Evolutionary conservation across 2,797 vertebrate genomes (phyloP).

Genomic region (Sternarchorhynchus goeldii): DNA sequence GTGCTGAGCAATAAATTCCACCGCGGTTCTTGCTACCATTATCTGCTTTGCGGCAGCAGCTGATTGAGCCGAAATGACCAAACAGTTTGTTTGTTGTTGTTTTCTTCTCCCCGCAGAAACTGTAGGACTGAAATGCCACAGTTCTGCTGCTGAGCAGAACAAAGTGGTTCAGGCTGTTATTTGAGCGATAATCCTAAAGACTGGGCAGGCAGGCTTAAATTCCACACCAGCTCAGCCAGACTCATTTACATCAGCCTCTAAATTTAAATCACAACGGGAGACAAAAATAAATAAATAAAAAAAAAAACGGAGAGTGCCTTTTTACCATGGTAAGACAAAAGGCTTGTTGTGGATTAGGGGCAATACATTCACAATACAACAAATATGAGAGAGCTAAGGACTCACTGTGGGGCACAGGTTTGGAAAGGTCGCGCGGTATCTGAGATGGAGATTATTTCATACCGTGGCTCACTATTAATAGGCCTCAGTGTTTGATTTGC

Average conservation of each 20-base stretch:
- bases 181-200: slow-evolving; percentile 14
- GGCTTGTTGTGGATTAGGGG: slow-evolving; percentile 34
- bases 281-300: neutral
- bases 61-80: slow-evolving; percentile 30
- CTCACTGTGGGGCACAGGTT: neutral
- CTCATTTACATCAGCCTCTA: slow-evolving; percentile 1
- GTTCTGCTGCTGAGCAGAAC: slow-evolving; percentile 10
- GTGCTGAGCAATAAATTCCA: slow-evolving; percentile 35
- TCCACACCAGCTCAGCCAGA: slow-evolving; percentile 2
- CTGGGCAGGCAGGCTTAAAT: slow-evolving; percentile 19
- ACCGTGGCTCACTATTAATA: slow-evolving; percentile 3
- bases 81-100: slow-evolving; percentile 10
- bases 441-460: slow-evolving; percentile 3
- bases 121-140: neutral
- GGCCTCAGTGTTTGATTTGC: slow-evolving; percentile 17
- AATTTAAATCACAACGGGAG: neutral
- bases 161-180: slow-evolving; percentile 5
- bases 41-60: slow-evolving; percentile 32
- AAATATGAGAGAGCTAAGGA: neutral
- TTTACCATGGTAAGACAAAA: slow-evolving; percentile 12
- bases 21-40: slow-evolving; percentile 30
- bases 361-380: neutral
- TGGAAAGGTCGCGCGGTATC: slow-evolving; percentile 38
- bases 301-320: slow-evolving; percentile 12
- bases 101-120: neutral